A percentile compares a stretch with the other conserved stretches of the same genome.
Evolutionary conservation across 2,797 vertebrate genomes (phyloP).

Genomic region (Syncerus caffer): DNA sequence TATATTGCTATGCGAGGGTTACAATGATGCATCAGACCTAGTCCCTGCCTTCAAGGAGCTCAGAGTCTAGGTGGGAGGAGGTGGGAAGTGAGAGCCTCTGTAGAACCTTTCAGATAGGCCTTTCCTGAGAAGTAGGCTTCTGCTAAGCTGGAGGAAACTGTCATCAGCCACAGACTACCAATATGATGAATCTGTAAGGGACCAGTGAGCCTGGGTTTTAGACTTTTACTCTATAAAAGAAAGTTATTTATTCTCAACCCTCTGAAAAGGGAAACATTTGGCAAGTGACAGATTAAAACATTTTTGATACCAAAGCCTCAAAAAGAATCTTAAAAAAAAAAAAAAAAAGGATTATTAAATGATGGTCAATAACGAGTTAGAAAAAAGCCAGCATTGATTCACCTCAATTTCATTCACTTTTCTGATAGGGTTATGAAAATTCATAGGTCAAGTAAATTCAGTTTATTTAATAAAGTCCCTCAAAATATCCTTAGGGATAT

Average conservation of each 20-base stretch:
- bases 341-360: neutral
- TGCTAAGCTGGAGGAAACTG: neutral
- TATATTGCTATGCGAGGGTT: neutral
- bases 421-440: neutral
- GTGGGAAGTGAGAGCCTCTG: neutral
- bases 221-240: neutral
- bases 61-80: neutral
- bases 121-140: neutral
- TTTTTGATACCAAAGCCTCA: neutral
- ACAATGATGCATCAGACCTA: neutral
- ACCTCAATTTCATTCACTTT: neutral
- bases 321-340: neutral
- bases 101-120: neutral
- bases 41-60: neutral
- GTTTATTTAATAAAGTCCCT: conserved; percentile 12
- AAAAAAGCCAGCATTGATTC: neutral
- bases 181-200: neutral
- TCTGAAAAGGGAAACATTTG: neutral
- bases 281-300: neutral
- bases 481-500: neutral
- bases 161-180: neutral
- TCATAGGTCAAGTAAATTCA: neutral
- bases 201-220: neutral
- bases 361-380: neutral
- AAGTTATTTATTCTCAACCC: neutral